Conservation (phyloP, 2,888 invertebrate genomes). For the Idaea straminata region DNA sequence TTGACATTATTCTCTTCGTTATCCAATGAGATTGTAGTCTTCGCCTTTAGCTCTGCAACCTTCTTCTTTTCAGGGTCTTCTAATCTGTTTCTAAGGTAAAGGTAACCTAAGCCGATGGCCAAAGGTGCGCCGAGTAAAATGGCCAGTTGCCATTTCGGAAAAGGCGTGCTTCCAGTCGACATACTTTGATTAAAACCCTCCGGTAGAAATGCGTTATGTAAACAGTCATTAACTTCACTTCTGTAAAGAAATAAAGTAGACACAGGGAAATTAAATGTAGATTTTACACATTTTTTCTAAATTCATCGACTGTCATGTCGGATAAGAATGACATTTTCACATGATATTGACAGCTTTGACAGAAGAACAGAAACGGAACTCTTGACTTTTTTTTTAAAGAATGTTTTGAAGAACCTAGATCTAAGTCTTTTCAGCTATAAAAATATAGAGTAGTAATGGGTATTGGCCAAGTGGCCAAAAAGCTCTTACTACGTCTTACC, state of each 20-base stretch:
- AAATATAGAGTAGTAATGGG: too few species aligned
- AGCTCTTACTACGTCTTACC: too few species aligned
- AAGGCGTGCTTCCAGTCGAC: constrained; percentile 79
- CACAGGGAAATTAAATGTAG: constrained; percentile 53
- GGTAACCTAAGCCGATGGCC: constrained; percentile 89
- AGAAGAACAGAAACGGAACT: not conserved
- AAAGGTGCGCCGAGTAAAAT: constrained; percentile 91
- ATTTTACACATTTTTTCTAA: constrained; percentile 52
- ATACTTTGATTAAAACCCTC: constrained; percentile 47
- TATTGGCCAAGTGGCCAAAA: too few species aligned
- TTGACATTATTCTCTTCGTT: constrained; percentile 73
- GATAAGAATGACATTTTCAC: constrained; percentile 7
- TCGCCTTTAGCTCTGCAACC: constrained; percentile 72
- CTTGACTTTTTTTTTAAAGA: not conserved
- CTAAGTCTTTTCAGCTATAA: too few species aligned
- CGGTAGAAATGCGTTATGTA: constrained; percentile 44
- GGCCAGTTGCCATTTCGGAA: constrained; percentile 93
- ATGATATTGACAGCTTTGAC: constrained; percentile 10
- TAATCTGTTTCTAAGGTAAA: constrained; percentile 84
- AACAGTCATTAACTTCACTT: constrained; percentile 61
- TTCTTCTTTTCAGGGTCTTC: constrained; percentile 77
- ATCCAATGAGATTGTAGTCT: constrained; percentile 82
- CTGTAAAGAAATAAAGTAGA: constrained; percentile 43
- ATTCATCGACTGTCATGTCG: constrained; percentile 46
- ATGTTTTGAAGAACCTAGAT: too few species aligned